A percentile compares a stretch with the other conserved stretches of the same genome.
phyloP scores from a whole-genome alignment of 2,797 vertebrate genomes.

The Leptodactylus fallax region DNA sequence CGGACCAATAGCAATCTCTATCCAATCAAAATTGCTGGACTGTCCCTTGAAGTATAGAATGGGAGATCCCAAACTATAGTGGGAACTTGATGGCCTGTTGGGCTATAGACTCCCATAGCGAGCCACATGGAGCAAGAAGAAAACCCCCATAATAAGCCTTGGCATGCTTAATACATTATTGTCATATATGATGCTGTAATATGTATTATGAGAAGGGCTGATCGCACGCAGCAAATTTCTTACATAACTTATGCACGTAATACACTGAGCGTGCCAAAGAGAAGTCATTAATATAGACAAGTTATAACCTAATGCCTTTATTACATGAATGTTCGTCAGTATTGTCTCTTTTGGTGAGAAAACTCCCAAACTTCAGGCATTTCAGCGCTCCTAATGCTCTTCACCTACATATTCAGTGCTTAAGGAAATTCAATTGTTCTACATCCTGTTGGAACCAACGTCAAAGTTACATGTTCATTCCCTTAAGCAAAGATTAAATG shows the following conservation, averaged over 20 bases:
- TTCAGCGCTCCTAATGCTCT: neutral
- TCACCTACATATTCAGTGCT: neutral
- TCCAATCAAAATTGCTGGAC: no score
- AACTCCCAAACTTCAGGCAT: slow-evolving; percentile 14
- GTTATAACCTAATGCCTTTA: slow-evolving; percentile 17
- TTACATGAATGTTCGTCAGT: slow-evolving; percentile 11
- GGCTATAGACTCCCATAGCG: no score
- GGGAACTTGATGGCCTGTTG: no score
- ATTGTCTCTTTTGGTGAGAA: neutral
- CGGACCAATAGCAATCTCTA: no score
- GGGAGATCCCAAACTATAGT: no score
- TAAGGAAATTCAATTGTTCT: neutral
- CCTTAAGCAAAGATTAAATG: neutral
- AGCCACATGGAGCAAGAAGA: no score
- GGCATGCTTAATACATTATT: neutral
- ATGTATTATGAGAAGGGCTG: neutral
- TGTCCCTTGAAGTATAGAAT: no score
- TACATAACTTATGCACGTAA: neutral
- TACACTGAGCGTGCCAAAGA: neutral
- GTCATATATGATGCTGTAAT: neutral
- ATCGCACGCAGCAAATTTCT: no score
- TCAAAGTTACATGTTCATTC: neutral
- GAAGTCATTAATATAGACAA: neutral
- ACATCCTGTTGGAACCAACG: neutral
- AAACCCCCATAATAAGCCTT: neutral